Base-by-base conservation (phyloP, 2,888 invertebrate genomes). In the Ophion costatus region DNA sequence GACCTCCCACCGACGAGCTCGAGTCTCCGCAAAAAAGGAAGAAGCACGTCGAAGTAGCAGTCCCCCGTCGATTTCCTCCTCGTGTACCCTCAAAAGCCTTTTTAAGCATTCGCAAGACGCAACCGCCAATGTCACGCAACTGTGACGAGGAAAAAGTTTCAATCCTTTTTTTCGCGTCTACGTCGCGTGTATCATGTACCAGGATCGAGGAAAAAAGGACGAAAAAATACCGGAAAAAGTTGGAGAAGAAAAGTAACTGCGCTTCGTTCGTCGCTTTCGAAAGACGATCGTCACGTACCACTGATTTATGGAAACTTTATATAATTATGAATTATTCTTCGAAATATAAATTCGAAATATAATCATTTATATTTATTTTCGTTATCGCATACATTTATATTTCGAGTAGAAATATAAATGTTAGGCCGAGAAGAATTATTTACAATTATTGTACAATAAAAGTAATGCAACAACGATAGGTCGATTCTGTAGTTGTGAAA, bases 91-190 rank as follows among this genome's bases (percentile, higher is more conserved):
- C 85, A 76, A 86, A 85, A 87, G 82, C 83, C 86, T 87, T 87
- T 87, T 87, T 86, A 87, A 86, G 82, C 80, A 86, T 87, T 87
- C 86, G 73, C 42, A 56, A 82, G 66, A 82, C 77, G 29, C 82
- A 77, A 83, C 80, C 73, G 83, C 80, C 67, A 77, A 82, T 75
- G 75, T 77, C 76, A 86, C 79, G 78, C 86, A 86, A 84, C 86
- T 81, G 81, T 83, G 82, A 66, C 80, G 75, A 64, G 61, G 80
- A 81, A 73, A 79, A 82, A 77, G 71, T 82, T 82, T 77, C 22
- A 71, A 73, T 51, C 56, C 45, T 67, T 64, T 45, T 71, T 71
- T 71, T 70, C 56, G 24, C 61, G 24, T 78, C 63, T 63, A 2
- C 51, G 59, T 66, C 70, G 64, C 64, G 29, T 71, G 56, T 80